Percentiles rank a stretch among this genome's conserved stretches.
phyloP scores from a whole-genome alignment of 2,113 vertebrate genomes.

The Mohoua ochrocephala region DNA sequence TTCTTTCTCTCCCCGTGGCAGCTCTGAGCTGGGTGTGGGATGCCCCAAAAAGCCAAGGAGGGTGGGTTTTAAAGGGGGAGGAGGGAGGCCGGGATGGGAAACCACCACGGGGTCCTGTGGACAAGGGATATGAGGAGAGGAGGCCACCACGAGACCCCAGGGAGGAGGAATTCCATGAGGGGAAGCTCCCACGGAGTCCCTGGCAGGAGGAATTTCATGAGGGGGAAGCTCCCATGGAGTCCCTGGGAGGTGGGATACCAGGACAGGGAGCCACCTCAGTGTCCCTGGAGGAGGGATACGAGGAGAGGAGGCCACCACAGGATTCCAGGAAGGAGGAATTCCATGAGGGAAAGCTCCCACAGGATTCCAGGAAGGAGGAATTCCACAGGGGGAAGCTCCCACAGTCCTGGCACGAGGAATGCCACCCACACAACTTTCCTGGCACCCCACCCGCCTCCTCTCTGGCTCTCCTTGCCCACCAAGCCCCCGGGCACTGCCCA shows the following conservation, averaged over 20 bases:
- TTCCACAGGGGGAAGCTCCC: not conserved
- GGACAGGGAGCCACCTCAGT: fast-evolving
- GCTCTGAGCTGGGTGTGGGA: not conserved
- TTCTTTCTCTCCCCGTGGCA: fast-evolving
- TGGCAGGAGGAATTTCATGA: no score
- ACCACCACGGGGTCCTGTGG: fast-evolving
- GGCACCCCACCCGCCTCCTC: not conserved
- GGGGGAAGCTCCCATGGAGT: fast-evolving
- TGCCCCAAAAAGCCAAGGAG: fast-evolving
- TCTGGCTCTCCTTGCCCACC: fast-evolving
- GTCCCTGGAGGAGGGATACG: not conserved
- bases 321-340: not conserved
- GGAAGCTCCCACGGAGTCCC: fast-evolving
- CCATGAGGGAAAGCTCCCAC: not conserved
- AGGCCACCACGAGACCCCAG: fast-evolving
- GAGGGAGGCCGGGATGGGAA: not conserved
- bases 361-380: not conserved
- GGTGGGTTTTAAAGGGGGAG: not conserved
- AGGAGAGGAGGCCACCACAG: not conserved
- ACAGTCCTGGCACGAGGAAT: no score
- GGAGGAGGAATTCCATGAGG: not conserved
- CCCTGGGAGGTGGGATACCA: no score
- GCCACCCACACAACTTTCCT: not conserved
- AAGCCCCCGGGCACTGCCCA: fast-evolving
- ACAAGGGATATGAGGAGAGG: not conserved